These are phyloP conservation scores for Bradysia coprophila DNA, from an alignment of 1,140 invertebrate species.

Conservation along the genomic window DNA sequence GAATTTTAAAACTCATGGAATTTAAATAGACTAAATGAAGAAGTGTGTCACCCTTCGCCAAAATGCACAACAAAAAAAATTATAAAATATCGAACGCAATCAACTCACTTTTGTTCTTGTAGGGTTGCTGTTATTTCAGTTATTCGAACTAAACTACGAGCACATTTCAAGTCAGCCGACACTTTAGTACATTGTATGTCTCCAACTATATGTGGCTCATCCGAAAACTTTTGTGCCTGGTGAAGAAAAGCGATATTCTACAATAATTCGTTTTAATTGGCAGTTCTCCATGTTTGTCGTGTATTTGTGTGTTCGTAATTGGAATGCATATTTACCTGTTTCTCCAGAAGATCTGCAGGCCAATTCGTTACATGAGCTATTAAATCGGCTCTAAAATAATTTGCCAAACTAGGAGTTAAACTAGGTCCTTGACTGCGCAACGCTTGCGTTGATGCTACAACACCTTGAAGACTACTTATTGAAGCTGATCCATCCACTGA, in stretches of 20 bases:
- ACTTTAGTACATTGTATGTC: constrained; percentile 83
- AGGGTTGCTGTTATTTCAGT: constrained; percentile 93
- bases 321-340: constrained; percentile 76
- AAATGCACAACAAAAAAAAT: neutral
- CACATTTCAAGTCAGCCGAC: constrained; percentile 85
- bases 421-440: constrained; percentile 31
- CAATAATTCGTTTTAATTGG: no score
- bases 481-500: constrained; percentile 16
- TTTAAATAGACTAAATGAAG: no score
- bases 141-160: constrained; percentile 78
- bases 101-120: constrained; percentile 85
- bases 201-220: constrained; percentile 67
- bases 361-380: constrained; percentile 81
- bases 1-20: no score
- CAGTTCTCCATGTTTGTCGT: no score
- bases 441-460: constrained; percentile 18
- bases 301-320: no score
- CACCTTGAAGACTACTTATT: constrained; percentile 21
- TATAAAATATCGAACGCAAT: no score
- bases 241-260: no score
- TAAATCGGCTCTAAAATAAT: constrained; percentile 81
- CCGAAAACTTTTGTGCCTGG: constrained; percentile 65
- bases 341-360: constrained; percentile 81
- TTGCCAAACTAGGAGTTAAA: constrained; percentile 73
- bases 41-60: no score